Evolutionary conservation across 2,888 invertebrate genomes (phyloP).

Genomic region (Charanyca ferruginea): DNA sequence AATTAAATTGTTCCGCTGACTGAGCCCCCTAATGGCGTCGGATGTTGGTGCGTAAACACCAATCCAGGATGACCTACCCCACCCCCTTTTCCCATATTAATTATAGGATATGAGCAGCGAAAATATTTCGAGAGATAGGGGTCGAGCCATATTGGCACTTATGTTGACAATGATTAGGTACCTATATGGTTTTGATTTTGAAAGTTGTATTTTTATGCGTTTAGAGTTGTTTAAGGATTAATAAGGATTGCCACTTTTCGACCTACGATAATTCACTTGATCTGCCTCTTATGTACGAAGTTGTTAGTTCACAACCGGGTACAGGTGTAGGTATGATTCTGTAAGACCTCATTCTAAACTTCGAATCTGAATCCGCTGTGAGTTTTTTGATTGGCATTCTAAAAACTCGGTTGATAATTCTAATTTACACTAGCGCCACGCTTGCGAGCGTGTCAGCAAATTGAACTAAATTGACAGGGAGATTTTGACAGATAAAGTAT

Average conservation of each 20-base stretch:
- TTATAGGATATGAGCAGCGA: slow-evolving; percentile 31
- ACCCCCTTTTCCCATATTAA: slow-evolving; percentile 35
- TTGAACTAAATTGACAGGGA: no score
- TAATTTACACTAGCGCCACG: no score
- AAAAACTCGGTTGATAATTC: no score
- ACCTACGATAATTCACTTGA: no score
- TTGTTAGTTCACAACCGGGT: no score
- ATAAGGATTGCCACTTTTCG: not conserved
- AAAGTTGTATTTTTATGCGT: not conserved
- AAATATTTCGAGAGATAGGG: slow-evolving; percentile 40
- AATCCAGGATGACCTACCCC: slow-evolving; percentile 62
- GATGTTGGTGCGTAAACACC: slow-evolving; percentile 70
- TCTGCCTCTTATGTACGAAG: no score
- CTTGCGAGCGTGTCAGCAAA: no score
- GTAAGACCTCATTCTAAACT: no score
- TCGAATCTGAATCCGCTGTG: no score
- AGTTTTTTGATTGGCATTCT: no score
- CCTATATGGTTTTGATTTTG: slow-evolving; percentile 20
- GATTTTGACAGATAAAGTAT: no score
- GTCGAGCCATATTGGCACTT: slow-evolving; percentile 26
- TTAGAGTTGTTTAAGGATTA: not conserved
- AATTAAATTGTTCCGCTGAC: slow-evolving; percentile 85
- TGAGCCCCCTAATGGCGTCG: slow-evolving; percentile 80
- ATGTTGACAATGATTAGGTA: slow-evolving; percentile 34
- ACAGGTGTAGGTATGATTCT: no score